Evolutionary conservation across 2,113 vertebrate genomes (phyloP).

Genomic region (Rhinoptilus africanus): DNA sequence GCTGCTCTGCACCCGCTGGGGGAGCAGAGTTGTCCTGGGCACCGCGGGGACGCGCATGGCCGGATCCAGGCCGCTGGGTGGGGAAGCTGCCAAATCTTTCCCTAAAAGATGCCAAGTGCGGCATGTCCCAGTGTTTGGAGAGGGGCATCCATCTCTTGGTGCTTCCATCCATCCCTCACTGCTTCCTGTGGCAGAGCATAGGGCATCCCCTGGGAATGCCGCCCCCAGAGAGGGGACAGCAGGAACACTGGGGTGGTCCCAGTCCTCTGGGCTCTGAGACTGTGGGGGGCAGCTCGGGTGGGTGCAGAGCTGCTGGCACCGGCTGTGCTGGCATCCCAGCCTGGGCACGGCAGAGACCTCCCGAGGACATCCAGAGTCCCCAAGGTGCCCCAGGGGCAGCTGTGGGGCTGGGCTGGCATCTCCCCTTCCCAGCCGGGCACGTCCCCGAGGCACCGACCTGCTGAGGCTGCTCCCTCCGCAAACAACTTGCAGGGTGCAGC

Average conservation of each 20-base stretch:
- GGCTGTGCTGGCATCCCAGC: background rate
- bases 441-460: background rate
- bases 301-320: background rate
- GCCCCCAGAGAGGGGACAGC: background rate
- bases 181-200: background rate
- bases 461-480: background rate
- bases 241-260: rapidly evolving
- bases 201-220: rapidly evolving
- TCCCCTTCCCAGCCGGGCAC: background rate
- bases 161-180: background rate
- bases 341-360: background rate
- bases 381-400: background rate
- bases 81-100: rapidly evolving
- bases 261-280: background rate
- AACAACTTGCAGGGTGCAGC: background rate
- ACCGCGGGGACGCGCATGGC: rapidly evolving
- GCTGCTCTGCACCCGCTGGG: rapidly evolving
- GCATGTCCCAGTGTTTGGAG: background rate
- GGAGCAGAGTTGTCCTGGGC: background rate
- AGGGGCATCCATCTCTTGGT: background rate
- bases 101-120: background rate
- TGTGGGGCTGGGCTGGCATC: background rate
- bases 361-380: background rate
- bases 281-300: rapidly evolving
- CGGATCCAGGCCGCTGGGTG: rapidly evolving